Evolutionary conservation across 2,113 vertebrate species (phyloP).

Genomic region (Saguinus imperator): DNA sequence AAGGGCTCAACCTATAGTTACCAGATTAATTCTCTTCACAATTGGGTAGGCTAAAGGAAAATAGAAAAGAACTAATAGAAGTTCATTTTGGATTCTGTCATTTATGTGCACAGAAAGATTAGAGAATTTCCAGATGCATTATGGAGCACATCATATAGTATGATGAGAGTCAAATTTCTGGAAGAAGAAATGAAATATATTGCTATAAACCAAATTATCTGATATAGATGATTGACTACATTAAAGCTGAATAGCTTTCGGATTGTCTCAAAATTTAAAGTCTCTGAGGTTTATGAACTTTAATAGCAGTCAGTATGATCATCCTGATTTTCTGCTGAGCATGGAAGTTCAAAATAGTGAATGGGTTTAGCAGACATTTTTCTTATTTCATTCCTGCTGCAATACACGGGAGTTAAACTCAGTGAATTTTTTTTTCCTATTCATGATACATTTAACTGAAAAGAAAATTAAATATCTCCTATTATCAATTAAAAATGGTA

Average conservation of each 20-base stretch:
- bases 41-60: background rate
- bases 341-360: background rate
- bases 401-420: background rate
- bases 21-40: background rate
- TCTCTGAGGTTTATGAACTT: background rate
- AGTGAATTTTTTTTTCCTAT: too few relatives aligned
- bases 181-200: background rate
- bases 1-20: background rate
- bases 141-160: background rate
- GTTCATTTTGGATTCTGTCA: background rate
- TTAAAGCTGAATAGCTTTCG: slow-evolving; percentile 30
- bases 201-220: slow-evolving; percentile 34
- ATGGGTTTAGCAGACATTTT: background rate
- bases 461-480: background rate
- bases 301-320: background rate
- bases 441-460: background rate
- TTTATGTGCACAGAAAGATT: background rate
- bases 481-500: background rate
- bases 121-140: background rate
- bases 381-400: background rate
- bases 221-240: background rate
- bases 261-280: slow-evolving; percentile 42
- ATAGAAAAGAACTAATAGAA: background rate
- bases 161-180: background rate
- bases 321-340: slow-evolving; percentile 3